phyloP scores from a whole-genome alignment of 37 sponge, comb jelly and placozoan genomes.

The Ianthella basta region DNA sequence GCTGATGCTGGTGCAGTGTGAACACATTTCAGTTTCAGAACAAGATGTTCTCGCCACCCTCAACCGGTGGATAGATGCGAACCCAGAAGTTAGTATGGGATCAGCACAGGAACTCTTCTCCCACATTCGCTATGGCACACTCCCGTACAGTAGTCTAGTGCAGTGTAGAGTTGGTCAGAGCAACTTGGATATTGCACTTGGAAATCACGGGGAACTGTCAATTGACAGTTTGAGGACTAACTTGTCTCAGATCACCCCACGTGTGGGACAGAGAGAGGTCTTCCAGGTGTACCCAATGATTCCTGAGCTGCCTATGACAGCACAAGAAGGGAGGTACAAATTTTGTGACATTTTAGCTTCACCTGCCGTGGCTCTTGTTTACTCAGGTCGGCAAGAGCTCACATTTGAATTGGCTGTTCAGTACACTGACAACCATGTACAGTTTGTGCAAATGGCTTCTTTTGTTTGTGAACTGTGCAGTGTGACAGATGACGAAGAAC shows the following conservation, averaged over 20 bases:
- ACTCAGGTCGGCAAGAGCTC: too few relatives aligned
- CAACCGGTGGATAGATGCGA: background rate
- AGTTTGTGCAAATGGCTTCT: too few relatives aligned
- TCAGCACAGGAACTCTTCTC: background rate
- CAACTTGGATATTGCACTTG: background rate
- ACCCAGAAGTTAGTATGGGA: background rate
- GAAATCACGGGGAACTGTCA: background rate
- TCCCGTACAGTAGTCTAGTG: background rate
- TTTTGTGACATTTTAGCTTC: too few relatives aligned
- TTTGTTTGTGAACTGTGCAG: too few relatives aligned
- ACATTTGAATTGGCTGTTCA: too few relatives aligned
- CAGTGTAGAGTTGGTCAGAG: background rate
- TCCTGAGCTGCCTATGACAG: background rate
- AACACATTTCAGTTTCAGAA: background rate
- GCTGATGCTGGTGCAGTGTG: slow-evolving; percentile 1
- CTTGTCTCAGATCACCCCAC: background rate
- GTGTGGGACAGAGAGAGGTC: background rate
- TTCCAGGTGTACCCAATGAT: background rate
- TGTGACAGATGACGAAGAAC: too few relatives aligned
- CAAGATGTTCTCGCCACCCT: background rate
- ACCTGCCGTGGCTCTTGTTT: too few relatives aligned
- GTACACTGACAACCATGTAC: too few relatives aligned
- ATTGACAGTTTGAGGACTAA: background rate
- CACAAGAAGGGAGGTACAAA: too few relatives aligned
- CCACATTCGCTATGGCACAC: background rate